Base-by-base conservation (phyloP, 2,113 vertebrate genomes). In the Acrocephalus kingi region DNA sequence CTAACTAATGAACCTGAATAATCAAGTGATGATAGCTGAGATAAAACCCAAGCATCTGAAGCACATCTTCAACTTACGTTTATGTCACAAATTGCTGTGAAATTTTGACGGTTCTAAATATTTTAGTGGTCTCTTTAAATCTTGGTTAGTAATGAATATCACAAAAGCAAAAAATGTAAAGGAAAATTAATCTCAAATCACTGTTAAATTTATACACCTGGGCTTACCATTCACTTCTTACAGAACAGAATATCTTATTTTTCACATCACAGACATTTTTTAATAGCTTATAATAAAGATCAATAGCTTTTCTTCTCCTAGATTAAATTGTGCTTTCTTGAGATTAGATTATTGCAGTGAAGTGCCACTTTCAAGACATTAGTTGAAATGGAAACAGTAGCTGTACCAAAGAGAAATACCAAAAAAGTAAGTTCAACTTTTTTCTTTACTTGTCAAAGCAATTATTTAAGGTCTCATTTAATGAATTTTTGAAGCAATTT, bases 1-100 rank as follows among this genome's bases (percentile, higher is more conserved):
- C 63, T 79, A 72, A 79, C 78, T 93, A 89, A 95, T 90, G 74
- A 94, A 93, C 74, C 59, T 76, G 71, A 96, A 90, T 75, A 86
- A 77, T 74, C 75, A 92, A 43, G 33, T 23, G 43, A 71, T 74
- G 62, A 59, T 71, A 85, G 67, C 35, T 59, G 52, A 88, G 87
- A 74, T 84, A 68, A 80, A 83, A 52, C 12, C 20, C 45, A 83
- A 73, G 55, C 31, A 78, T 37, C n/a, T 83, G 55, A 84, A 91
- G 48, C 62, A n/a, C 6, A 59, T 72, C 48, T 92, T 87, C 74
- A 59, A 7, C 46, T 69, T 73, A 49, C 1, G 84, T 87, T 87
- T 84, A 24, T 45, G 27, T 54, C 52, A 71, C 22, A 63, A 74
- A 66, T 54, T 81, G 45, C 62, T 62, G 24, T 4, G 7, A 49